Evolutionary conservation across 1,140 invertebrate species (phyloP).

Genomic region (Neuroterus valhalla): DNA sequence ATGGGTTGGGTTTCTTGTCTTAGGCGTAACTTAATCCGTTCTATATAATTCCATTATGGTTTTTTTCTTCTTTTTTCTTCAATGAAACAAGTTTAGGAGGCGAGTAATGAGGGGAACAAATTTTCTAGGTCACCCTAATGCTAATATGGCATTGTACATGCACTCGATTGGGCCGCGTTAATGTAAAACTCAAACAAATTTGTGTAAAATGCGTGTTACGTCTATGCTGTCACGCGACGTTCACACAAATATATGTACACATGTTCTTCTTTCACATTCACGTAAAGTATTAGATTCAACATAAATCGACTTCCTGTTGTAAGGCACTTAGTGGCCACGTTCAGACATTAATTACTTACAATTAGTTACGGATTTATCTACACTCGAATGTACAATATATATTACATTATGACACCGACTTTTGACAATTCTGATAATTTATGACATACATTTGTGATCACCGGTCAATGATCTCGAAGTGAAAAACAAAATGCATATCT

Average conservation of each 20-base stretch:
- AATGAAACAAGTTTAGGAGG: too few relatives aligned
- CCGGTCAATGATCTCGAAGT: neutral
- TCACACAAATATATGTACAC: neutral
- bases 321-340: constrained; percentile 49
- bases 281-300: constrained; percentile 8
- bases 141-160: neutral
- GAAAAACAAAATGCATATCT: too few relatives aligned
- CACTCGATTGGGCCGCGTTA: neutral
- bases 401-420: neutral
- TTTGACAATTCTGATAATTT: neutral
- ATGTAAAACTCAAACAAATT: neutral
- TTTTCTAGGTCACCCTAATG: too few relatives aligned
- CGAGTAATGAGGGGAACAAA: too few relatives aligned
- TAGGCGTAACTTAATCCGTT: too few relatives aligned
- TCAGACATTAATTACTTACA: constrained; percentile 28
- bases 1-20: too few relatives aligned
- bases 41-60: too few relatives aligned
- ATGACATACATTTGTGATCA: neutral
- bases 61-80: too few relatives aligned
- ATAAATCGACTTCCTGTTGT: constrained; percentile 39
- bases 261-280: constrained; percentile 11
- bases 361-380: neutral
- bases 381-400: constrained; percentile 1
- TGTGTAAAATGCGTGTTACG: neutral
- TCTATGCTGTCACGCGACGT: neutral